Conservation (phyloP, 64 coral and sea anemone genomes). For the Pocillopora damicornis region DNA sequence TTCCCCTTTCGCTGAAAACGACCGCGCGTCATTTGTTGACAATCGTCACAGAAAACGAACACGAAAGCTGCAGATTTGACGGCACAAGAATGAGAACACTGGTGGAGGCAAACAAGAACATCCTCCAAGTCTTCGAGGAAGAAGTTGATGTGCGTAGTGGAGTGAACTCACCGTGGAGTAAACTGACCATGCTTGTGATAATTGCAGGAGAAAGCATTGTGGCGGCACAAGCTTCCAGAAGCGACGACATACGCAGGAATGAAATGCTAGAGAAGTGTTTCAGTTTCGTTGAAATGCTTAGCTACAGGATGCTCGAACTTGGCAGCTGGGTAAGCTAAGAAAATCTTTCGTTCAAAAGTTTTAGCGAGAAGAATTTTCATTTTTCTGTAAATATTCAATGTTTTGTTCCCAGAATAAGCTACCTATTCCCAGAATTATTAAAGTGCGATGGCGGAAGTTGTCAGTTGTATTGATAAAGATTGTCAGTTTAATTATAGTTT, state of each 20-base stretch:
- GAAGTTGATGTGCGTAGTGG: neutral
- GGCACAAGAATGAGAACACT: neutral
- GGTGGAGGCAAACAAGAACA: neutral
- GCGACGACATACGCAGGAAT: neutral
- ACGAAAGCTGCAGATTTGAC: neutral
- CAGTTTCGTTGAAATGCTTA: neutral
- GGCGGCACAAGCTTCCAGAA: neutral
- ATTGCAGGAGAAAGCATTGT: neutral
- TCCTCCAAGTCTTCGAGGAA: neutral
- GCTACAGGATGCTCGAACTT: neutral
- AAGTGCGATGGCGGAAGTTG: neutral
- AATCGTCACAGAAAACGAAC: neutral
- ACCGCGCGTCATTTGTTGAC: neutral
- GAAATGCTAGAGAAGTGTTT: neutral
- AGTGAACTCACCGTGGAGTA: neutral
- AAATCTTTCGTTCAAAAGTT: neutral
- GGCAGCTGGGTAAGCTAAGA: slow-evolving; percentile 24
- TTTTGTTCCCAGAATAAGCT: neutral
- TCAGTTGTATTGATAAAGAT: neutral
- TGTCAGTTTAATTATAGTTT: neutral
- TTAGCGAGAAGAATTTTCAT: too few species aligned
- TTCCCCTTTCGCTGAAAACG: neutral
- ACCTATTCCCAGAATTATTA: neutral
- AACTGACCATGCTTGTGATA: neutral
- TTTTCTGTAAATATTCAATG: neutral